Percentiles rank a stretch among this genome's conserved stretches.
Conservation (phyloP, 2,113 vertebrate species). For the Hydrochoerus hydrochaeris region DNA sequence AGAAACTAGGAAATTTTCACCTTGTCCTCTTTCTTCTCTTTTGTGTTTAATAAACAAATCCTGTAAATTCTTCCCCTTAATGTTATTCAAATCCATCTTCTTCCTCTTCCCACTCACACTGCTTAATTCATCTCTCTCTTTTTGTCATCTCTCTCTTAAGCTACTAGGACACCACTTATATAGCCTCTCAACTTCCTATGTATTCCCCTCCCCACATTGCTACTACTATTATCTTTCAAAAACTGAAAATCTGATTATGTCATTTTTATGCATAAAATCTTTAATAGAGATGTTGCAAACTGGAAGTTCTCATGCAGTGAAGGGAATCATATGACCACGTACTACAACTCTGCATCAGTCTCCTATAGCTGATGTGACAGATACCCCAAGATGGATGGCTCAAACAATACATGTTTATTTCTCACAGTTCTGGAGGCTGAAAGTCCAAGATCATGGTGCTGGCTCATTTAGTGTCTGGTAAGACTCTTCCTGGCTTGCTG, state of each 20-base stretch:
- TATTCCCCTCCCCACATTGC: not conserved
- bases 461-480: not conserved
- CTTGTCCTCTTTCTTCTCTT: not conserved
- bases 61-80: not conserved
- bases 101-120: not conserved
- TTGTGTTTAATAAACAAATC: not conserved
- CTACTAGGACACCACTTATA: not conserved
- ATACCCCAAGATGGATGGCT: not conserved
- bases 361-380: not conserved
- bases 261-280: not conserved
- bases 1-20: not conserved
- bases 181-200: not conserved
- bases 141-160: not conserved
- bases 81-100: not conserved
- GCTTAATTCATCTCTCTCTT: not conserved
- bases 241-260: not conserved
- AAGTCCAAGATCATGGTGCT: not conserved
- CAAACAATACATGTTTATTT: not conserved
- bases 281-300: not conserved
- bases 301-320: not conserved
- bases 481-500: not conserved
- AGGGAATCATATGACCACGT: not conserved
- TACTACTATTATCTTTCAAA: constrained; percentile 9
- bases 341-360: not conserved
- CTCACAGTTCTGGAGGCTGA: not conserved